A percentile compares a stretch with the other conserved stretches of the same genome.
Evolutionary conservation across 2,797 vertebrate species (phyloP).

Genomic region (Sandelia bainsii): DNA sequence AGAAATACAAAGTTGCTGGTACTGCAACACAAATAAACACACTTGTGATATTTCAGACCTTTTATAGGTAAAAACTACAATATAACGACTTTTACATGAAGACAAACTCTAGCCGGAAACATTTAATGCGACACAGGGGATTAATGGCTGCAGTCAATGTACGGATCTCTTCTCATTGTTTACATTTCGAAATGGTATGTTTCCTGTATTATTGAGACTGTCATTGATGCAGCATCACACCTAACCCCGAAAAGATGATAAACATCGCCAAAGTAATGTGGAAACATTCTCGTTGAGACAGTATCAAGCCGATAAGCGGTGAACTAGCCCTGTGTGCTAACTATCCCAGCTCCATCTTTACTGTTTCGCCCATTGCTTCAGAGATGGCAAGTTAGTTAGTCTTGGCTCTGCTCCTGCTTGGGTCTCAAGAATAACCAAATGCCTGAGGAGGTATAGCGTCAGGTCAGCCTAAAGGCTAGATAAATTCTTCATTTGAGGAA

Average conservation of each 20-base stretch:
- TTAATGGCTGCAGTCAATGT: constrained; percentile 81
- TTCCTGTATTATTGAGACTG: constrained; percentile 38
- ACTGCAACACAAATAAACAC: background rate
- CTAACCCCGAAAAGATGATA: constrained; percentile 12
- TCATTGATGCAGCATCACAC: constrained; percentile 42
- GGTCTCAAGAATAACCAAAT: constrained; percentile 60
- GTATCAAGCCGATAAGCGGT: constrained; percentile 33
- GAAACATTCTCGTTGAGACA: constrained; percentile 11
- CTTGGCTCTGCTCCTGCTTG: constrained; percentile 41
- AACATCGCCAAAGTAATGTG: constrained; percentile 11
- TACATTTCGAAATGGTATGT: constrained; percentile 74
- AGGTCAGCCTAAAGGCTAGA: constrained; percentile 66
- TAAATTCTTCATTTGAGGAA: constrained; percentile 33
- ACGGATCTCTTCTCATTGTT: constrained; percentile 79
- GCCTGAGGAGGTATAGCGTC: constrained; percentile 62
- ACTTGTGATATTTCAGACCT: accelerated
- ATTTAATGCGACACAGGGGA: constrained; percentile 80
- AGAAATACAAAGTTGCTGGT: background rate
- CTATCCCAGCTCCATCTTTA: constrained; percentile 58
- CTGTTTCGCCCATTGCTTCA: constrained; percentile 45
- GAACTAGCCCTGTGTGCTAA: constrained; percentile 76
- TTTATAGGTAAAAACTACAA: background rate
- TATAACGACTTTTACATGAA: constrained; percentile 6
- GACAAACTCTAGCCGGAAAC: constrained; percentile 71
- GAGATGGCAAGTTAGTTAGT: constrained; percentile 71